phyloP scores from a whole-genome alignment of 2,113 vertebrate species.

The Dromas ardeola region DNA sequence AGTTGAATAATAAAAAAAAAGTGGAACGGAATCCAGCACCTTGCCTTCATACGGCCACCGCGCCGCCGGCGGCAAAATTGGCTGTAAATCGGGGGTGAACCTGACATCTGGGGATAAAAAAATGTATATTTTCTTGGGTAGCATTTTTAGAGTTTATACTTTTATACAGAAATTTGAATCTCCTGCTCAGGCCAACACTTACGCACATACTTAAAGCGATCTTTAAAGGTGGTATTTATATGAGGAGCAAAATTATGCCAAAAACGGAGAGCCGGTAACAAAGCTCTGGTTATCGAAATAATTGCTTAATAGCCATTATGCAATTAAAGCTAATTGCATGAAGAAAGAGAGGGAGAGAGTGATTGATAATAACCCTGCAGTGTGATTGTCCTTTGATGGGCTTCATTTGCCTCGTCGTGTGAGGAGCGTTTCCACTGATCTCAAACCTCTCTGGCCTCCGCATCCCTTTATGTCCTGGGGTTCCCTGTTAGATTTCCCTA shows the following conservation, averaged over 20 bases:
- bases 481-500: not conserved
- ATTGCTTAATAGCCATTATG: not conserved
- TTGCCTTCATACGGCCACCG: not conserved
- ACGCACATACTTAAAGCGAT: not conserved
- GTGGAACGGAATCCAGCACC: conserved; percentile 46
- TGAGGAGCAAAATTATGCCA: not conserved
- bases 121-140: rapidly evolving
- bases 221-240: not conserved
- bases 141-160: rapidly evolving
- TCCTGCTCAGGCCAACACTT: not conserved
- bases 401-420: not conserved
- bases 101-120: not conserved
- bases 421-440: not conserved
- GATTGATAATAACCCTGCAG: not conserved
- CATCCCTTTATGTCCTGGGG: not conserved
- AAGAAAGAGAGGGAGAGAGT: not conserved
- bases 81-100: not conserved
- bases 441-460: not conserved
- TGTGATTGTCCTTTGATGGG: not conserved
- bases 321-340: not conserved
- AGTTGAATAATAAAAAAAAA: conserved; percentile 95
- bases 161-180: not conserved
- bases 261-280: not conserved
- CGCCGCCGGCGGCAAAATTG: rapidly evolving
- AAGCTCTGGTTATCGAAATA: not conserved